Conservation (phyloP, 23 tunicate species). For the Ascidia mentula region DNA sequence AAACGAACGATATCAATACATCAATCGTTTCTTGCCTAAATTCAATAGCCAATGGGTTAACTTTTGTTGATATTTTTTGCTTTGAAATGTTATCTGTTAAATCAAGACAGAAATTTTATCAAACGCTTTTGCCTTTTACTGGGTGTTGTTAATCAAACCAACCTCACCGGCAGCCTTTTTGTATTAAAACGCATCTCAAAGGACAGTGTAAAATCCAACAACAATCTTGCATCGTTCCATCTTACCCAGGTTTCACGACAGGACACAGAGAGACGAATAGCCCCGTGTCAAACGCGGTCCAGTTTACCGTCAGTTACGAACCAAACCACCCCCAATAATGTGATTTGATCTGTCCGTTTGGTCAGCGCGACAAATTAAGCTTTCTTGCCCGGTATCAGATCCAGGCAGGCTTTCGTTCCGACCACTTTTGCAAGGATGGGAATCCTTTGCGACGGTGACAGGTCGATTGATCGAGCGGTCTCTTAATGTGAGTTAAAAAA, state of each 20-base stretch:
- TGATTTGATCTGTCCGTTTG: background rate
- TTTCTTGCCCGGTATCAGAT: background rate
- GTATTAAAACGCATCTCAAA: background rate
- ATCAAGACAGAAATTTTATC: too few species aligned
- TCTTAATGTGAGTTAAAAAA: background rate
- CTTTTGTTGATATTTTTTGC: too few species aligned
- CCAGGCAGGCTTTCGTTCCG: background rate
- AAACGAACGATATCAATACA: too few species aligned
- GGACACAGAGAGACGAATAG: background rate
- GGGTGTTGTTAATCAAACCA: background rate
- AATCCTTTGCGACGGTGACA: background rate
- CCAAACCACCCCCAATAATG: background rate
- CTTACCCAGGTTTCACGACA: background rate
- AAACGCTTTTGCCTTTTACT: too few species aligned
- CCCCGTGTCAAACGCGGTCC: background rate
- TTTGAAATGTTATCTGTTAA: too few species aligned
- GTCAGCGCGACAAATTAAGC: background rate
- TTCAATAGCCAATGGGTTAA: too few species aligned
- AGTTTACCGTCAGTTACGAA: background rate
- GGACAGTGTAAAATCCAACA: background rate
- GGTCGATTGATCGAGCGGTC: conserved; percentile 5
- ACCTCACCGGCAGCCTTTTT: background rate
- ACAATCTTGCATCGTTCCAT: background rate
- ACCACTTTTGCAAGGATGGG: background rate
- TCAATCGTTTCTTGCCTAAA: too few species aligned